Conservation (phyloP, 2,888 invertebrate species). For the Ophion ventricosus region DNA sequence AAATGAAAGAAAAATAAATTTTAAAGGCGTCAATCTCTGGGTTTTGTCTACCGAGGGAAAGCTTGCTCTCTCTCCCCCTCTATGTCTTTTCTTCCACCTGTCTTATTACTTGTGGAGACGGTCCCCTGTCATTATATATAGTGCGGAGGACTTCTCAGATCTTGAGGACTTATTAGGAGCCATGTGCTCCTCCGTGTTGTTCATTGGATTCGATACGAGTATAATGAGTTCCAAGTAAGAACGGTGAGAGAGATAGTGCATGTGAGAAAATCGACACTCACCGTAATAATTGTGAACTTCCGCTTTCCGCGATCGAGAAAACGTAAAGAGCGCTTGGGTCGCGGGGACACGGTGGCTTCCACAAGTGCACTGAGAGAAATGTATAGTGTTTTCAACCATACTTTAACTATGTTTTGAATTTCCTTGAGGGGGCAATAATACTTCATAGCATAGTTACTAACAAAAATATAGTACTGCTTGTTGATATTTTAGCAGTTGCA, state of each 20-base stretch:
- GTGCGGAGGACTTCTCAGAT: conserved; percentile 1
- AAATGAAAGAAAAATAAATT: conserved; percentile 38
- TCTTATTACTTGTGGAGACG: not conserved
- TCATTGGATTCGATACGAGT: not conserved
- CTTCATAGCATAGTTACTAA: too few species aligned
- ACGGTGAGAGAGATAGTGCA: not conserved
- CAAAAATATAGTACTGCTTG: too few species aligned
- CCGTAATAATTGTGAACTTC: not conserved
- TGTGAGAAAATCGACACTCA: not conserved
- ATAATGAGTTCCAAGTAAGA: not conserved
- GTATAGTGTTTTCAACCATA: too few species aligned
- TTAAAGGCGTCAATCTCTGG: not conserved
- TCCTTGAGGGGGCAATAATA: too few species aligned
- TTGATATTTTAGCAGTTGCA: too few species aligned
- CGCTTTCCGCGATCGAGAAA: not conserved
- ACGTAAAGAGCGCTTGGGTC: too few species aligned
- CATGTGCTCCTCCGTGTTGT: not conserved
- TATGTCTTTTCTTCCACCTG: not conserved
- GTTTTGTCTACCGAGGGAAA: not conserved
- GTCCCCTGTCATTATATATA: conserved; percentile 15
- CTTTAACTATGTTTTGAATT: too few species aligned
- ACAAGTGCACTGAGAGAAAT: too few species aligned
- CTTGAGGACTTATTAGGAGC: conserved; percentile 18
- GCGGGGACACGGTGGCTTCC: not conserved
- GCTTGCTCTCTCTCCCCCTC: not conserved